phyloP scores from a whole-genome alignment of 2,888 invertebrate genomes.

The Microctonus brassicae region DNA sequence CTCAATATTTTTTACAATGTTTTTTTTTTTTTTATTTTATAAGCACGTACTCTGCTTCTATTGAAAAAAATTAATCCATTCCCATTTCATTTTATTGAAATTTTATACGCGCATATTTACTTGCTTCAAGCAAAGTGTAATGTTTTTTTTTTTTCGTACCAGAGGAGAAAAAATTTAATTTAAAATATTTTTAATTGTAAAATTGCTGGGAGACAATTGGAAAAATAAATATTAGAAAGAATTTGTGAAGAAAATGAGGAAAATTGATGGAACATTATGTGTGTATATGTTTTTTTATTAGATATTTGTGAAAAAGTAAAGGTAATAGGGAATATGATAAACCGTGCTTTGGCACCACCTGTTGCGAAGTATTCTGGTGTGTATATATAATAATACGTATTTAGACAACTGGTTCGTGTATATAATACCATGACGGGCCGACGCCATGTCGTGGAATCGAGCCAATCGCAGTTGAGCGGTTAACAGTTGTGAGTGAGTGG shows the following conservation, averaged over 20 bases:
- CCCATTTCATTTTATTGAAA: background rate
- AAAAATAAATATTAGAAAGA: too few relatives aligned
- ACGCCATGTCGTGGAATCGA: slow-evolving; percentile 63
- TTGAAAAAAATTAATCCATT: background rate
- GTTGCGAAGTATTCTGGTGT: slow-evolving; percentile 54
- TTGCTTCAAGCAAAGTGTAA: too few relatives aligned
- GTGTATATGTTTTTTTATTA: too few relatives aligned
- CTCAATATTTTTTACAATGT: background rate
- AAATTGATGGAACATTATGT: too few relatives aligned
- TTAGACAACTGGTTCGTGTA: slow-evolving; percentile 13
- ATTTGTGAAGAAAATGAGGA: too few relatives aligned
- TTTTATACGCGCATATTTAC: too few relatives aligned
- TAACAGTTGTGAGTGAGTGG: slow-evolving; percentile 55
- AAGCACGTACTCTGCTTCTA: background rate
- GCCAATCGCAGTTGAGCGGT: slow-evolving; percentile 58
- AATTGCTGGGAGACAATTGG: too few relatives aligned
- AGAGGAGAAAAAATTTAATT: background rate
- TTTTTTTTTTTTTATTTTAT: background rate
- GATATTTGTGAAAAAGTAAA: too few relatives aligned
- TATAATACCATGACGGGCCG: slow-evolving; percentile 54
- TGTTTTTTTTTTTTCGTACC: too few relatives aligned
- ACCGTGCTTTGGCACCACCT: slow-evolving; percentile 55
- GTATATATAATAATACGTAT: background rate
- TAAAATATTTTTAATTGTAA: too few relatives aligned
- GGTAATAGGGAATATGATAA: background rate